Evolutionary conservation across 2,797 vertebrate species (phyloP).

Genomic region (Cyprinella venusta): DNA sequence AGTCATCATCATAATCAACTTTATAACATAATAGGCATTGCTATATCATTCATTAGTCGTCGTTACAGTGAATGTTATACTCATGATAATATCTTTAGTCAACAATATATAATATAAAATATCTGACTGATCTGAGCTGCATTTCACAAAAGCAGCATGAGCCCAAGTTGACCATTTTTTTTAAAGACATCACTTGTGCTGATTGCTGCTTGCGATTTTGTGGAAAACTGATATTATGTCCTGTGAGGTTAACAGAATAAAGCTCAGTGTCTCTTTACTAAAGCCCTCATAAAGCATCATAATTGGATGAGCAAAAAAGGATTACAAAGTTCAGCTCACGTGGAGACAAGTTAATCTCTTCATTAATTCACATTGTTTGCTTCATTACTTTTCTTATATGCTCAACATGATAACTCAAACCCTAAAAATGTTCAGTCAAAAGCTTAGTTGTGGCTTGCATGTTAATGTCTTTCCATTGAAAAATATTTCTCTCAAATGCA

Average conservation of each 20-base stretch:
- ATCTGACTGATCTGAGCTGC: not conserved
- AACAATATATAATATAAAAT: no score
- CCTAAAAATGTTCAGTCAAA: not conserved
- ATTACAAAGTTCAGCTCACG: not conserved
- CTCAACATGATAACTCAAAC: conserved; percentile 15
- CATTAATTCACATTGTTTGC: not conserved
- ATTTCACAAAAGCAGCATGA: not conserved
- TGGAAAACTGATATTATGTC: conserved; percentile 4
- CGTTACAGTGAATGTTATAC: no score
- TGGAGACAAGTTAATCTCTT: conserved; percentile 19
- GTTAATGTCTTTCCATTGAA: conserved; percentile 1
- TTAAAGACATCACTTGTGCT: not conserved
- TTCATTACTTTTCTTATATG: not conserved
- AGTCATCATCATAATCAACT: no score
- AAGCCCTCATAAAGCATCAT: conserved; percentile 9
- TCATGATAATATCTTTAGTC: no score
- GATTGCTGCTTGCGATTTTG: not conserved
- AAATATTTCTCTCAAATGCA: not conserved
- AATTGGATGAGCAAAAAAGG: conserved; percentile 11
- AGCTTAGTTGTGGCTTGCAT: conserved; percentile 4
- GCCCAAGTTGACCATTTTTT: not conserved
- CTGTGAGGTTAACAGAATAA: not conserved
- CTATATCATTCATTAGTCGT: no score
- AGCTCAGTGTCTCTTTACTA: not conserved
- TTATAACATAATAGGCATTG: no score